phyloP scores from a whole-genome alignment of 2,113 vertebrate genomes.

The Microcebus tavaratra region DNA sequence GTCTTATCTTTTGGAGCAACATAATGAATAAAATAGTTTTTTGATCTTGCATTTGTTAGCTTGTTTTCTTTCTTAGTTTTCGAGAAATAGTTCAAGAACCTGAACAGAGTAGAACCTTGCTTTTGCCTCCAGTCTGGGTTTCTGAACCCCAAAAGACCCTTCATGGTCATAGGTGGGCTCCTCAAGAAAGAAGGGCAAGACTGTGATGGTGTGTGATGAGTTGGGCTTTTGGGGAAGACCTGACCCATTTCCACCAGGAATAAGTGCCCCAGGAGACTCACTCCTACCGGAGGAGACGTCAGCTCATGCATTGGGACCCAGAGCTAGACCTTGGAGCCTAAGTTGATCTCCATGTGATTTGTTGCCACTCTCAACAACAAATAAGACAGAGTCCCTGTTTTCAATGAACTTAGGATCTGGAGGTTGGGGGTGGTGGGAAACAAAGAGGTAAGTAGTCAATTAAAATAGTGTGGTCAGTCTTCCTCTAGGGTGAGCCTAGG shows the following conservation, averaged over 20 bases:
- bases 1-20: constrained; percentile 80
- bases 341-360: not conserved
- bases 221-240: not conserved
- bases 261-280: not conserved
- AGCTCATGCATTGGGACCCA: not conserved
- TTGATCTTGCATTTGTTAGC: constrained; percentile 63
- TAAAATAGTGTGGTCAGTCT: not conserved
- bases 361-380: not conserved
- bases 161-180: not conserved
- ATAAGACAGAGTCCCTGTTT: not conserved
- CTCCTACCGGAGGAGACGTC: not conserved
- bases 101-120: not conserved
- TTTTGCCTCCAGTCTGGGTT: constrained; percentile 16
- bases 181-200: not conserved
- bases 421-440: not conserved
- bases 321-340: not conserved
- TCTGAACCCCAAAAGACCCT: not conserved
- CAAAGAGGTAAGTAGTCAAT: not conserved
- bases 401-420: not conserved
- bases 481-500: not conserved
- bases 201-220: not conserved
- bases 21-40: constrained; percentile 67
- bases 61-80: constrained; percentile 57
- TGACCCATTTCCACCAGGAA: not conserved
- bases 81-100: constrained; percentile 23